These are phyloP conservation scores for Gortyna flavago DNA, from an alignment of 2,888 invertebrate species.

Conservation along the genomic window DNA sequence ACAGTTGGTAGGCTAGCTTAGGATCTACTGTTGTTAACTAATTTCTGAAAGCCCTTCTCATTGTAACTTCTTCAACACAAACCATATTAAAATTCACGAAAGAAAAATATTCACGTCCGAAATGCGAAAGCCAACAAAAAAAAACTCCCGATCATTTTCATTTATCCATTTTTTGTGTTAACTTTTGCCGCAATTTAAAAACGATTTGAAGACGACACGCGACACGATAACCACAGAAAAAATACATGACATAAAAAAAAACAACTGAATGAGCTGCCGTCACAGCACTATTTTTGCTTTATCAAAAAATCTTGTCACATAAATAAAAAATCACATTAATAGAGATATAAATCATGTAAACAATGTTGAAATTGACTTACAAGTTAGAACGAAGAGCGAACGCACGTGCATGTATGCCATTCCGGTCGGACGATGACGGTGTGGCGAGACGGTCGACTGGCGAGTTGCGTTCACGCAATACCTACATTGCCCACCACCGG, in stretches of 20 bases:
- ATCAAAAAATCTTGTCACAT: conserved; percentile 9
- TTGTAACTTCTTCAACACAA: not conserved
- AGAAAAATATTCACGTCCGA: not conserved
- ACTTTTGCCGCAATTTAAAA: conserved; percentile 44
- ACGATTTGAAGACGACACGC: conserved; percentile 20
- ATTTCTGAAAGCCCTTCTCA: not conserved
- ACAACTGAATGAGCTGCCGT: not conserved
- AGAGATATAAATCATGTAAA: conserved; percentile 36
- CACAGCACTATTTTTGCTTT: conserved; percentile 11
- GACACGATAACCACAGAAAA: conserved; percentile 25
- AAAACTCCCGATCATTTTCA: not conserved
- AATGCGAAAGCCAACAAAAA: not conserved
- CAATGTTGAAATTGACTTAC: conserved; percentile 75
- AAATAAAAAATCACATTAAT: conserved; percentile 9
- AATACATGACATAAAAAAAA: conserved; percentile 3
- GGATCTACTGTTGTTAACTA: not conserved
- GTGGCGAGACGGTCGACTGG: conserved; percentile 59
- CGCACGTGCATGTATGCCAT: conserved; percentile 78
- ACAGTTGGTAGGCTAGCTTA: not conserved
- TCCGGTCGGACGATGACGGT: conserved; percentile 71
- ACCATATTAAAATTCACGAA: not conserved
- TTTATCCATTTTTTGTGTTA: not conserved
- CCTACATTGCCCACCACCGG: conserved; percentile 39
- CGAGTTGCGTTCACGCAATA: conserved; percentile 21
- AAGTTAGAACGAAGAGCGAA: conserved; percentile 83